phyloP scores from a whole-genome alignment of 2,113 vertebrate species.

The Phoenicopterus ruber region DNA sequence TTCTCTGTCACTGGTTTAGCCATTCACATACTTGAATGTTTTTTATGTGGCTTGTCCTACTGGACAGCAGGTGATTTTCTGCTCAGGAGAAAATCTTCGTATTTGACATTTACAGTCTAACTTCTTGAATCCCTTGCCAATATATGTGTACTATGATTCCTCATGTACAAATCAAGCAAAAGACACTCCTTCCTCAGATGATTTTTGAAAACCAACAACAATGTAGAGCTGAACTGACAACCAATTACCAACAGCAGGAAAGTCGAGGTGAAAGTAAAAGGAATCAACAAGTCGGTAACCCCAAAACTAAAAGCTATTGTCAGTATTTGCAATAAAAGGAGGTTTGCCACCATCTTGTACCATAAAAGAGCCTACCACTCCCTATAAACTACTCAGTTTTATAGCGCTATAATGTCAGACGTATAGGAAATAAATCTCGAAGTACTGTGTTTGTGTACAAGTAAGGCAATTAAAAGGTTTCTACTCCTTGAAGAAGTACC shows the following conservation, averaged over 20 bases:
- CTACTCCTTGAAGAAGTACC: not conserved
- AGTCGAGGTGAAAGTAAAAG: not conserved
- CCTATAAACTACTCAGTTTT: not conserved
- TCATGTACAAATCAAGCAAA: not conserved
- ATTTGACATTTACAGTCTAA: not conserved
- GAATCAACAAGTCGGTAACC: not conserved
- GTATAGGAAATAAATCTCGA: not conserved
- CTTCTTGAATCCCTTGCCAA: not conserved
- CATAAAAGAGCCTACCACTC: not conserved
- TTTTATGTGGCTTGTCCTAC: not conserved
- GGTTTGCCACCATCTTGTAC: not conserved
- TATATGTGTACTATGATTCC: not conserved
- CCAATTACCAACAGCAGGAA: not conserved
- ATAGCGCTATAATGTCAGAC: not conserved
- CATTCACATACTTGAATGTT: not conserved
- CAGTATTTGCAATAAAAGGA: not conserved
- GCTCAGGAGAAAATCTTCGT: not conserved
- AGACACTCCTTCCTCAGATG: not conserved
- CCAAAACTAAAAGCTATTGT: not conserved
- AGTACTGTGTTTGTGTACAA: not conserved
- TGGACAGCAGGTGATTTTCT: not conserved
- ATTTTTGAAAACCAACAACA: not conserved
- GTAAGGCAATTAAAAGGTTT: not conserved
- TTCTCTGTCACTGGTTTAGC: not conserved
- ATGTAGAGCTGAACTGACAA: not conserved